Evolutionary conservation across 1,140 invertebrate genomes (phyloP), one percentile per base, ranked within the genome.

Genomic region (Drosophila leontia): DNA sequence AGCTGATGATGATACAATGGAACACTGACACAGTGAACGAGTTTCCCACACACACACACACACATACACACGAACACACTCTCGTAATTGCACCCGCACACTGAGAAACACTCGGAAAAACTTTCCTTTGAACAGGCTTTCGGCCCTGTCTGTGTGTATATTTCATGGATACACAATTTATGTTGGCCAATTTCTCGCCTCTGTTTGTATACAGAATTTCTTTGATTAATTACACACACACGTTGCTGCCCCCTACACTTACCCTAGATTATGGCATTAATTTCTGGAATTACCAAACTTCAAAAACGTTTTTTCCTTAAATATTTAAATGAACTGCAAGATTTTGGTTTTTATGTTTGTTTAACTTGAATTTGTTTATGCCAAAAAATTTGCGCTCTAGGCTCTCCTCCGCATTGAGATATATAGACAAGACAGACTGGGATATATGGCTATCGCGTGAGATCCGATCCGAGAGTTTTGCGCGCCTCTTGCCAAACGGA

Each of bases 1-100:
- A 78, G 79, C 80, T 75, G 79, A 63, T 82, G 75, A 35, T 58
- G 63, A 51, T 77, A 82, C 77, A 76, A 79, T 87, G 83, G 77
- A 80, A 88, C 80, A 88, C 86, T 90, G 85, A 90, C 85, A 90
- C 85, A 90, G 81, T 90, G 81, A 90, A 90, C 86, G 86, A 90
- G 64, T 90, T 88, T 88, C 62, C 29, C 45, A 55, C 41, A 32
- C 57, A 50, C 45, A 55, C 41, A 32, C 57, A 50, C 59, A 41
- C 13, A 50, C 45, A 45, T 50, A 61, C 15, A 42, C 47, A 47
- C 59, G 3, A 7, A 23, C n/a, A 45, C 67, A 64, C 59, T 60
- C 53, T 34, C 32, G 50, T 69, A 65, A 50, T 69, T 69, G 48
- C 65, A 69, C 61, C 65, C 34, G 34, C 56, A 47, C 34, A 69